phyloP scores from a whole-genome alignment of 2,888 invertebrate species.

The Drosophila mettleri region DNA sequence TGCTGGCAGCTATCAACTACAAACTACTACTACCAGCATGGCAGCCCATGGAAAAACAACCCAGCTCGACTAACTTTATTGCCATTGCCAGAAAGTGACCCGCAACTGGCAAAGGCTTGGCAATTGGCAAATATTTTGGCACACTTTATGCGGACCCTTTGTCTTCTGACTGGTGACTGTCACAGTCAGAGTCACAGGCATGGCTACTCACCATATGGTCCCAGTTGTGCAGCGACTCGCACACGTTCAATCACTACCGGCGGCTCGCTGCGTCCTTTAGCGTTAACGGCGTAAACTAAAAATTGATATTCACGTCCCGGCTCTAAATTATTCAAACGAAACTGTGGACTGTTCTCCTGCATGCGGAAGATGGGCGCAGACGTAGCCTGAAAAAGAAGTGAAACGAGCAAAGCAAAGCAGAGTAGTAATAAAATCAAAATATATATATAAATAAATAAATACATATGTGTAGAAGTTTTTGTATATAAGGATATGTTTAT shows the following conservation, averaged over 20 bases:
- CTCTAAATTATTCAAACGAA: constrained; percentile 90
- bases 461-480: constrained; percentile 3
- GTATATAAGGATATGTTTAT: constrained; percentile 4
- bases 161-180: constrained; percentile 3
- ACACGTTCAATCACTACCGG: constrained; percentile 89
- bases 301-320: constrained; percentile 92
- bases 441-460: constrained; percentile 5
- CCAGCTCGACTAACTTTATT: constrained; percentile 56
- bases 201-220: constrained; percentile 84
- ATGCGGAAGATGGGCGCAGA: constrained; percentile 88
- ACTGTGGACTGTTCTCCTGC: constrained; percentile 89
- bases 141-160: constrained; percentile 45
- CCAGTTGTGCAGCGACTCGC: constrained; percentile 85
- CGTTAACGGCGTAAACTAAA: constrained; percentile 92
- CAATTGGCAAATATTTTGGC: constrained; percentile 54
- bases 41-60: constrained; percentile 8
- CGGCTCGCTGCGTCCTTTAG: constrained; percentile 90
- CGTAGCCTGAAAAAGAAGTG: constrained; percentile 84
- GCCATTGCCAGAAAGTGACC: constrained; percentile 43
- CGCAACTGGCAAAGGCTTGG: constrained; percentile 16
- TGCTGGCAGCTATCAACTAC: constrained; percentile 30
- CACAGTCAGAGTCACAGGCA: neutral
- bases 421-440: constrained; percentile 13
- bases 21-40: constrained; percentile 11
- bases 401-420: neutral